phyloP scores from a whole-genome alignment of 2,797 vertebrate genomes.

The Botia almorhae region DNA sequence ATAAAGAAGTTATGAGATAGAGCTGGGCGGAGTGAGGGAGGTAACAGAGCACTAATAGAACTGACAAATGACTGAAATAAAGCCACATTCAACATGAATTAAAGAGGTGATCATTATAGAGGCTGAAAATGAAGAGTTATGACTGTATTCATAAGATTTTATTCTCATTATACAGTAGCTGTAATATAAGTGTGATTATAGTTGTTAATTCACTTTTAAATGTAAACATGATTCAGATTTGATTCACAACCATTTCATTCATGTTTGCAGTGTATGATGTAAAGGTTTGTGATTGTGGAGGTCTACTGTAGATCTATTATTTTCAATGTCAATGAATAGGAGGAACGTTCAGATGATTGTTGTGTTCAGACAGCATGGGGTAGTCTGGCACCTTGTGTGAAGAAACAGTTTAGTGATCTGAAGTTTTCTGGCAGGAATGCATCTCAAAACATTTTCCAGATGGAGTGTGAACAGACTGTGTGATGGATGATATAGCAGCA shows the following conservation, averaged over 20 bases:
- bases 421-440: conserved; percentile 15
- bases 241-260: neutral
- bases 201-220: neutral
- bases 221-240: neutral
- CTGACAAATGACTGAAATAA: too few species aligned
- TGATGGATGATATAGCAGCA: conserved; percentile 13
- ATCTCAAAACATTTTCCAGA: conserved; percentile 32
- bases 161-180: too few species aligned
- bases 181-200: neutral
- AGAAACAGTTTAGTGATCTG: conserved; percentile 15
- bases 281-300: neutral
- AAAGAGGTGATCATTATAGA: too few species aligned
- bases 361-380: conserved; percentile 15
- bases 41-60: too few species aligned
- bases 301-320: conserved; percentile 2
- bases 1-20: neutral
- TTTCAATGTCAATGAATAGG: neutral
- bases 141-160: too few species aligned
- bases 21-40: too few species aligned
- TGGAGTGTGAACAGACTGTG: conserved; percentile 22
- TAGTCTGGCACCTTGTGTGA: conserved; percentile 21
- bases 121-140: too few species aligned
- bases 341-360: neutral
- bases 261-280: neutral
- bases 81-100: too few species aligned